Conservation (phyloP, 2,888 invertebrate species). For the Hirtodrosophila alboralis region DNA sequence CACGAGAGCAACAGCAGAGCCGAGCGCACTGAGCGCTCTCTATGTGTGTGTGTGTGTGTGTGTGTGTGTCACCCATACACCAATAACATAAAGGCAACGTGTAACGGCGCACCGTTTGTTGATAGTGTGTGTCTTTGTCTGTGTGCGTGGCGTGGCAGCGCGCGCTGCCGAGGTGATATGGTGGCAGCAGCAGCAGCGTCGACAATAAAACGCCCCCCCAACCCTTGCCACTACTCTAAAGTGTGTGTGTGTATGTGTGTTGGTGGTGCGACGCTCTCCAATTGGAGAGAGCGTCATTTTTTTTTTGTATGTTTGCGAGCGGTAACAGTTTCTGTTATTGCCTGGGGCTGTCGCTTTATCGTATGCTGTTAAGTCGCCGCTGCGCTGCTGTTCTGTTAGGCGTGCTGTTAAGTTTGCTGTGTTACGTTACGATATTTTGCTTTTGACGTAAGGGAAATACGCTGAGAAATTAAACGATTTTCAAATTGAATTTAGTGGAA, state of each 20-base stretch:
- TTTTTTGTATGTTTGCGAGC: slow-evolving; percentile 1
- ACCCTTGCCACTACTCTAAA: slow-evolving; percentile 7
- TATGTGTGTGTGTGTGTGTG: slow-evolving; percentile 28
- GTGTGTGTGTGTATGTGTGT: slow-evolving; percentile 14
- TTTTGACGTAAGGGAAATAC: slow-evolving; percentile 23
- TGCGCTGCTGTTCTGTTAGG: slow-evolving; percentile 15
- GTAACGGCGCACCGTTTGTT: slow-evolving; percentile 68
- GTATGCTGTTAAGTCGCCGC: slow-evolving; percentile 39
- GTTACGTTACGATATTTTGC: slow-evolving; percentile 53
- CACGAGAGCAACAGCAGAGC: slow-evolving; percentile 26
- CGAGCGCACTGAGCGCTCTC: slow-evolving; percentile 20
- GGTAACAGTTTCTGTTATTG: slow-evolving; percentile 42
- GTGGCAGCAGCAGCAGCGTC: slow-evolving; percentile 27
- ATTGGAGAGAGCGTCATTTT: slow-evolving; percentile 58
- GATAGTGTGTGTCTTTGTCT: slow-evolving; percentile 40
- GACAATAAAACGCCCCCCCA: slow-evolving; percentile 33
- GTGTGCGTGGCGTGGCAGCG: slow-evolving; percentile 37
- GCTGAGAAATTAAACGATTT: background rate
- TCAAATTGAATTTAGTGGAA: too few species aligned
- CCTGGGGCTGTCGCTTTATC: slow-evolving; percentile 22
- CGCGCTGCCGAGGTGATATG: slow-evolving; percentile 57
- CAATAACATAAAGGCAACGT: slow-evolving; percentile 59
- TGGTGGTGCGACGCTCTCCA: slow-evolving; percentile 58
- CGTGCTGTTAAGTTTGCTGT: slow-evolving; percentile 6
- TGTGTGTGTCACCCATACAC: slow-evolving; percentile 69